Evolutionary conservation across 2,797 vertebrate species (phyloP).

Genomic region (Acrossocheilus wenchowensis): DNA sequence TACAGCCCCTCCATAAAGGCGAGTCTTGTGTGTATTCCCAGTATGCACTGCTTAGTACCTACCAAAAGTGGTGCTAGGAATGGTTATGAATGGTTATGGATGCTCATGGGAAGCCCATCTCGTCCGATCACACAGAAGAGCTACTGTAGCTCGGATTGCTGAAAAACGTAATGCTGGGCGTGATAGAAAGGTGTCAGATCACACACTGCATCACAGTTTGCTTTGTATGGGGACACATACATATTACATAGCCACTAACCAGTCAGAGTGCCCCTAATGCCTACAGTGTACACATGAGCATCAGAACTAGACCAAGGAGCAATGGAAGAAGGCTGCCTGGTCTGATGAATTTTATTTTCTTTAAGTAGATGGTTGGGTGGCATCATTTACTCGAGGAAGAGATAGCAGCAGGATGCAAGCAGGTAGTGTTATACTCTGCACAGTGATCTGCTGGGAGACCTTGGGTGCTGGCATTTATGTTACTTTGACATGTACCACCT

Average conservation of each 20-base stretch:
- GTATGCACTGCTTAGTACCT: too few species aligned
- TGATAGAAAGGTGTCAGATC: too few species aligned
- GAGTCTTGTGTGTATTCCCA: not conserved
- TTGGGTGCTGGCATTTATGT: not conserved
- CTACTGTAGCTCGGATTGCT: not conserved
- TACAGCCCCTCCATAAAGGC: not conserved
- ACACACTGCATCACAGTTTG: too few species aligned
- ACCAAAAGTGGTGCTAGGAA: too few species aligned
- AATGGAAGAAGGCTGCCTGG: too few species aligned
- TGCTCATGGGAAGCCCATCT: not conserved
- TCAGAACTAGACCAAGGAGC: too few species aligned
- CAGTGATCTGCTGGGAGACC: not conserved
- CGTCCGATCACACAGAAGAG: not conserved
- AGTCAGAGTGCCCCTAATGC: not conserved
- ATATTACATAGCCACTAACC: not conserved
- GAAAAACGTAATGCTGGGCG: not conserved
- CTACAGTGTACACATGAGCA: too few species aligned
- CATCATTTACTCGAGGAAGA: not conserved
- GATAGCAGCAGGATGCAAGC: not conserved
- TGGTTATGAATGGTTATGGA: not conserved
- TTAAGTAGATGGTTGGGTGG: too few species aligned
- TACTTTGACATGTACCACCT: not conserved
- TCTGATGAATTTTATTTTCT: too few species aligned
- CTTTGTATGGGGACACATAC: not conserved
- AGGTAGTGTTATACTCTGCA: too few species aligned